phyloP scores from a whole-genome alignment of 2,113 vertebrate genomes.

The Dunckerocampus dactyliophorus region DNA sequence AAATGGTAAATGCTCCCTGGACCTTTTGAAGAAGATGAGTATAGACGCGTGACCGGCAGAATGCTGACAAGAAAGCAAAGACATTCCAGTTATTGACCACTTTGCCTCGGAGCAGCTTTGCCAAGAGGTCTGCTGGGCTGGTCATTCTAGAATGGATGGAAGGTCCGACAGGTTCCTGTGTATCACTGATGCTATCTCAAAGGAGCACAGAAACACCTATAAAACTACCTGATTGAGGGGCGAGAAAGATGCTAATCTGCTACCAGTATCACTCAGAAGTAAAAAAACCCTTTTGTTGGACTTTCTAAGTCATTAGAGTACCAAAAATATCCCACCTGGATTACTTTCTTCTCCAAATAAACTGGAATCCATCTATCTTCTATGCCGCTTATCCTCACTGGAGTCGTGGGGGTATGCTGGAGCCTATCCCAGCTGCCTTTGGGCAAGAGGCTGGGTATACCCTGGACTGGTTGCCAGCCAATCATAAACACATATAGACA shows the following conservation, averaged over 20 bases:
- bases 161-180: constrained; percentile 41
- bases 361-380: no score
- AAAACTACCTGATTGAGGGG: constrained; percentile 33
- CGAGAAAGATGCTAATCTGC: constrained; percentile 17
- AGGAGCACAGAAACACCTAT: constrained; percentile 28
- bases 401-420: no score
- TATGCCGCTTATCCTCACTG: no score
- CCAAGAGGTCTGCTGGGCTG: background rate
- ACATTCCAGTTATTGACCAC: background rate
- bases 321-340: no score
- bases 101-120: constrained; percentile 3
- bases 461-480: no score
- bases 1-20: background rate
- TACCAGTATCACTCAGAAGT: background rate
- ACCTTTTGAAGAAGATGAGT: background rate
- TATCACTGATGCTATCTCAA: constrained; percentile 52
- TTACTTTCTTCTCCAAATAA: no score
- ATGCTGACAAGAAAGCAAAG: no score
- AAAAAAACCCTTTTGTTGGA: background rate
- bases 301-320: no score
- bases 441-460: no score
- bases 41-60: background rate
- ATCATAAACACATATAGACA: no score
- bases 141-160: background rate
- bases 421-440: no score